Conservation (phyloP, 2,888 invertebrate species). For the Venusia cambrica region DNA sequence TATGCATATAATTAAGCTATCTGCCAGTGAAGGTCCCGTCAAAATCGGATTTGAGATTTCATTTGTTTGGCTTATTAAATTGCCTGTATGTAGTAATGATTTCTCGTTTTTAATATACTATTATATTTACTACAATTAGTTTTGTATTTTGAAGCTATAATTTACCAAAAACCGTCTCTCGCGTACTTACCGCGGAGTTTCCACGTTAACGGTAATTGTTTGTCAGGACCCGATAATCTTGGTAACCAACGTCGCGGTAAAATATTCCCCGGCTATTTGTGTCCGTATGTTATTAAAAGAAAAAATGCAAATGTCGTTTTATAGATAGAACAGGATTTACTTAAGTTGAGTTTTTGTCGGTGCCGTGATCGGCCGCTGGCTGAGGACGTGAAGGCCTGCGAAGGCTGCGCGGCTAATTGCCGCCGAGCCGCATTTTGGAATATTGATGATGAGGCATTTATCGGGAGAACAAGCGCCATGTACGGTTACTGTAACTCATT, state of each 20-base stretch:
- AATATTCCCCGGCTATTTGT: conserved; percentile 25
- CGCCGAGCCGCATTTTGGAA: conserved; percentile 77
- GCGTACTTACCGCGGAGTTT: too few species aligned
- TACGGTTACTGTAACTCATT: conserved; percentile 77
- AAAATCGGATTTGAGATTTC: too few species aligned
- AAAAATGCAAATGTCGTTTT: conserved; percentile 63
- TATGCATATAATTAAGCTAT: too few species aligned
- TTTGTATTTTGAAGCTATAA: too few species aligned
- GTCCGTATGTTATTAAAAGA: conserved; percentile 36
- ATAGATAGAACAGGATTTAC: conserved; percentile 72
- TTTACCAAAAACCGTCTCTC: too few species aligned
- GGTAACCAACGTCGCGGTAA: conserved; percentile 30
- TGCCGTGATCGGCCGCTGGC: conserved; percentile 45
- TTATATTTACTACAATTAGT: too few species aligned
- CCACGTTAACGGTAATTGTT: conserved; percentile 54
- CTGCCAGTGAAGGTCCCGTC: too few species aligned
- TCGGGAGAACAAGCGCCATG: conserved; percentile 75
- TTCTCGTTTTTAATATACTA: too few species aligned
- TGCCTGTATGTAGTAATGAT: too few species aligned
- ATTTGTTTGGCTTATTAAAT: too few species aligned
- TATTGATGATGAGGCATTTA: conserved; percentile 80
- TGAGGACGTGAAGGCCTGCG: conserved; percentile 65
- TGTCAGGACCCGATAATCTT: conserved; percentile 37
- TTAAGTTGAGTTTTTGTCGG: conserved; percentile 60
- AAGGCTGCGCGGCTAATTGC: conserved; percentile 78